Base-by-base conservation (phyloP, 2,113 vertebrate species). In the Cynoglossus semilaevis region DNA sequence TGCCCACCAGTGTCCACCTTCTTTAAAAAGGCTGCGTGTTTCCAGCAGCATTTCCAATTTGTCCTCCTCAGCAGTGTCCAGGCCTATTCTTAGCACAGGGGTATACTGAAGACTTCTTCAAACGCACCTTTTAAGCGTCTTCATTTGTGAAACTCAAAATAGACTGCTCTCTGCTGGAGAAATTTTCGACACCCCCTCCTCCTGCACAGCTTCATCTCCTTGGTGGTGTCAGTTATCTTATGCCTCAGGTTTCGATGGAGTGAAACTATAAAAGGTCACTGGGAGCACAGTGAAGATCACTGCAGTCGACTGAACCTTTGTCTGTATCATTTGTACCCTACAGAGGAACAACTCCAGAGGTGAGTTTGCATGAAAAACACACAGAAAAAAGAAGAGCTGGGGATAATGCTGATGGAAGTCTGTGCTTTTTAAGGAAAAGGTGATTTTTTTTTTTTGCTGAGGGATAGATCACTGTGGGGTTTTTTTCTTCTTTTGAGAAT, bases 51-150 rank as follows among this genome's bases (percentile, higher is more conserved):
- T 45, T 67, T 80, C 29, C 72, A 81, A 81, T 87, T 86, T 66
- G 72, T 60, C 82, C 71, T 72, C 68, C 83, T 86, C 86, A 88
- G 88, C 87, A 89, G 65, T 67, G 67, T 66, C 58, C 53, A 18
- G 41, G 37, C 67, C 86, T 92, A 91, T 91, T 89, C 88, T 91
- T 91, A 92, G 91, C 82, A 66, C 10, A 51, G 59, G 42, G 40
- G 49, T 68, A 81, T 72, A 85, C 77, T 70, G 59, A 80, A 78
- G 85, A 88, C 85, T 89, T 91, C 85, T 91, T 89, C 87, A 88
- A 91, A 85, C 89, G 85, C 89, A 90, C 90, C 91, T 90, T 92
- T 91, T 92, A 91, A 91, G 91, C 88, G 87, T 89, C 89, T 91
- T 92, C 83, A 79, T 87, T 90, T 91, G 88, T 86, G 82, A 81